Conservation (phyloP, 2,888 invertebrate species). For the Ochropleura leucogaster region DNA sequence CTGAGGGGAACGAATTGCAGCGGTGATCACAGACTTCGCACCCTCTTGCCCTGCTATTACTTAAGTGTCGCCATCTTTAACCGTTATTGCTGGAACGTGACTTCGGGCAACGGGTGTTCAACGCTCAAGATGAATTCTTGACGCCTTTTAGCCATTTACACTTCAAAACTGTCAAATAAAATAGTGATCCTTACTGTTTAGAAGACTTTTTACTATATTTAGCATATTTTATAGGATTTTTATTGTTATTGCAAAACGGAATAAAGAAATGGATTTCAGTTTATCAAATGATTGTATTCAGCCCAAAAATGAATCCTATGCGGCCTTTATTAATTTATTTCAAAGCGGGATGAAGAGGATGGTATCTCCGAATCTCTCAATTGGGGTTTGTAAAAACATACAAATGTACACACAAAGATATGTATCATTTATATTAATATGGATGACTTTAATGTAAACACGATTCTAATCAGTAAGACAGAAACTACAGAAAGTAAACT, state of each 20-base stretch:
- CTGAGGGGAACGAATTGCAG: slow-evolving; percentile 32
- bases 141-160: background rate
- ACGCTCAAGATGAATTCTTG: slow-evolving; percentile 15
- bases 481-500: slow-evolving; percentile 43
- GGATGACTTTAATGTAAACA: slow-evolving; percentile 34
- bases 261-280: background rate
- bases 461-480: slow-evolving; percentile 32
- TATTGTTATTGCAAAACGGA: background rate
- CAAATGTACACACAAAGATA: slow-evolving; percentile 1
- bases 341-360: background rate
- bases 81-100: slow-evolving; percentile 51
- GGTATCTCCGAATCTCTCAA: background rate
- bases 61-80: slow-evolving; percentile 42
- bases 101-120: slow-evolving; percentile 9
- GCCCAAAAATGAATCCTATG: background rate
- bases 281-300: background rate
- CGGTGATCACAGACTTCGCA: slow-evolving; percentile 44
- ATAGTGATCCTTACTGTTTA: background rate
- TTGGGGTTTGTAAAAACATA: background rate
- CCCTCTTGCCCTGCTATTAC: slow-evolving; percentile 35
- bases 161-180: background rate
- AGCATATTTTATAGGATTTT: background rate
- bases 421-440: slow-evolving; percentile 5
- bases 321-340: background rate
- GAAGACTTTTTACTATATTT: background rate